Conservation (phyloP, 2,888 invertebrate species). For the Leptogaster cylindrica region DNA sequence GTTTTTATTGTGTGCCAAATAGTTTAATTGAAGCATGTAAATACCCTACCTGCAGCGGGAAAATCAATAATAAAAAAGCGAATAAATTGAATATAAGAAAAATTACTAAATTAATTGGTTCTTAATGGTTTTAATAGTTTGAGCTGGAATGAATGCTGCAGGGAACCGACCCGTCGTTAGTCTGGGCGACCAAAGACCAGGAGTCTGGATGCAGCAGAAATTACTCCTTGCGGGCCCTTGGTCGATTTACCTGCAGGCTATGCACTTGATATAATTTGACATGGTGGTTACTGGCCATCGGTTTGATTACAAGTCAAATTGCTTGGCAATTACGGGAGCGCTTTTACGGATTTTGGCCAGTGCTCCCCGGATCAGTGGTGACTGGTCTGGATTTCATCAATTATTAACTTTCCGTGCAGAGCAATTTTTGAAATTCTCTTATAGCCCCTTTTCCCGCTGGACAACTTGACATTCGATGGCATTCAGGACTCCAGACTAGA, state of each 20-base stretch:
- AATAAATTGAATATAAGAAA: constrained; percentile 45
- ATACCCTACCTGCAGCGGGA: constrained; percentile 24
- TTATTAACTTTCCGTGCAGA: background rate
- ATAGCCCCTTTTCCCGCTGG: background rate
- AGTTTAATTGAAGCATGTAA: constrained; percentile 37
- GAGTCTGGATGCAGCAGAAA: constrained; percentile 18
- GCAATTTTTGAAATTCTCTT: constrained; percentile 17
- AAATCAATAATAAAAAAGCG: constrained; percentile 29
- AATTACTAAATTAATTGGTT: constrained; percentile 44
- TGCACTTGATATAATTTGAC: constrained; percentile 35
- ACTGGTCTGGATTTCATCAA: constrained; percentile 10
- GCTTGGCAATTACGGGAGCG: constrained; percentile 32
- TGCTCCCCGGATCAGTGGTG: background rate
- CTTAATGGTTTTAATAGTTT: constrained; percentile 43
- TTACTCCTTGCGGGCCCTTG: constrained; percentile 7
- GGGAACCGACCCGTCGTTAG: no score
- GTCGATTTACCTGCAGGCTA: constrained; percentile 14
- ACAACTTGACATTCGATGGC: constrained; percentile 8
- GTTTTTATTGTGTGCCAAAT: constrained; percentile 40
- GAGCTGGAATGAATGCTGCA: background rate
- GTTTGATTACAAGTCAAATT: constrained; percentile 37
- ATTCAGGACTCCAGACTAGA: no score
- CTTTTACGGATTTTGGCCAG: background rate
- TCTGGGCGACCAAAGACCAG: no score
- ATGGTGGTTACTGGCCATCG: constrained; percentile 22